Conservation (phyloP, 2,888 invertebrate genomes). For the Tortricodes alternella region DNA sequence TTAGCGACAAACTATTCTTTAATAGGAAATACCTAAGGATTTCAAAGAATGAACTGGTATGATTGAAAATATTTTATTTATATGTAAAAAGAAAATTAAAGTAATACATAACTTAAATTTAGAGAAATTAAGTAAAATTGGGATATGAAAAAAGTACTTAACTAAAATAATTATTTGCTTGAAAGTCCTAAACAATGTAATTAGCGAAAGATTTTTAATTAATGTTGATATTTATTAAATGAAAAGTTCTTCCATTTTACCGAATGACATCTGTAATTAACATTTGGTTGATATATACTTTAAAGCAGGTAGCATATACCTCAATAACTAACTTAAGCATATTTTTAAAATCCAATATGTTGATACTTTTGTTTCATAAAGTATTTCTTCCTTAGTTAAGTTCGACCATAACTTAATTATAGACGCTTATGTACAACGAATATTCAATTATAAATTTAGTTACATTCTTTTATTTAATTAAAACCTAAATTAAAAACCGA, state of each 20-base stretch:
- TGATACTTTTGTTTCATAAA: too few species aligned
- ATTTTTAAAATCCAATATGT: too few species aligned
- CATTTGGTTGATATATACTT: too few species aligned
- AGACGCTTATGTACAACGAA: conserved; percentile 66
- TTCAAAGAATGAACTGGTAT: too few species aligned
- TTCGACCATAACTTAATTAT: conserved; percentile 44
- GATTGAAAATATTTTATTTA: too few species aligned
- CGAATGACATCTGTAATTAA: too few species aligned
- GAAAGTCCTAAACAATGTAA: not conserved
- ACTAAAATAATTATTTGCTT: conserved; percentile 5
- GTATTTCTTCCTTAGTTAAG: not conserved
- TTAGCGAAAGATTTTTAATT: conserved; percentile 1
- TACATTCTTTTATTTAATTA: conserved; percentile 28
- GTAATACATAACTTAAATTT: conserved; percentile 10
- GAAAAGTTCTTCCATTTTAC: too few species aligned
- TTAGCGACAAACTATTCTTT: too few species aligned
- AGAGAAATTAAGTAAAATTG: conserved; percentile 28
- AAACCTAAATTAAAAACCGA: not conserved
- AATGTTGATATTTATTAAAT: not conserved
- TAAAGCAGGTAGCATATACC: too few species aligned
- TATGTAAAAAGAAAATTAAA: not conserved
- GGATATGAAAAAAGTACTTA: conserved; percentile 3
- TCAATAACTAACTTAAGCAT: too few species aligned
- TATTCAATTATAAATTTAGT: conserved; percentile 50
- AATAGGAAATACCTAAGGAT: too few species aligned